Conservation (phyloP, 2,113 vertebrate genomes). For the Marmota flaviventris region DNA sequence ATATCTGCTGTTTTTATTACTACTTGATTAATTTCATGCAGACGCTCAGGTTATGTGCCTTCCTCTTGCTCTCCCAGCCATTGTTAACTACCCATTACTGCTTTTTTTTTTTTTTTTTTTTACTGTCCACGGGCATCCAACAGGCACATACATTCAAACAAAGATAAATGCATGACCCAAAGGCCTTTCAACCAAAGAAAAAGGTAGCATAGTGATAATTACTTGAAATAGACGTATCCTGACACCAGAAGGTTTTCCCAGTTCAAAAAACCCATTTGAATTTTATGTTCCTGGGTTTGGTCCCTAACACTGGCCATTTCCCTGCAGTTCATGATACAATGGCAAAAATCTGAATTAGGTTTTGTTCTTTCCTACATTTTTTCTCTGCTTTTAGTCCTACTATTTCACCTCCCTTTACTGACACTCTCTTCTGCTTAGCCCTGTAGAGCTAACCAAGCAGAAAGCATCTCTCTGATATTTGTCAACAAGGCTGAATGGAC, state of each 20-base stretch:
- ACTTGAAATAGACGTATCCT: neutral
- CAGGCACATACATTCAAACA: neutral
- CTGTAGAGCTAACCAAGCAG: neutral
- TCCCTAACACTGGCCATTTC: neutral
- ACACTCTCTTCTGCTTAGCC: neutral
- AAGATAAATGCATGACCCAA: conserved; percentile 4
- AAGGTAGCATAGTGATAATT: neutral
- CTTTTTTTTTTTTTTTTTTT: neutral
- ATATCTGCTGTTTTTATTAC: neutral
- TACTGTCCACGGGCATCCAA: neutral
- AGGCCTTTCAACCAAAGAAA: conserved; percentile 43
- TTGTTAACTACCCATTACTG: neutral
- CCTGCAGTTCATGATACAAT: neutral
- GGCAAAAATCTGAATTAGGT: neutral
- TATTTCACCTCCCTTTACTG: conserved; percentile 25
- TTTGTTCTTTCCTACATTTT: neutral
- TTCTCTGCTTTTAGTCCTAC: neutral
- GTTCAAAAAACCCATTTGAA: neutral
- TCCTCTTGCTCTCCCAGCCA: neutral
- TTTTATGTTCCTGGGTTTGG: neutral
- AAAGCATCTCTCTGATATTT: neutral
- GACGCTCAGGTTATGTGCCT: neutral
- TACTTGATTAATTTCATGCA: neutral
- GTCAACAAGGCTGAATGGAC: neutral
- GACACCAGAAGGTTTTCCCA: neutral